Conservation (phyloP, 2,888 invertebrate species). For the Venusia cambrica region DNA sequence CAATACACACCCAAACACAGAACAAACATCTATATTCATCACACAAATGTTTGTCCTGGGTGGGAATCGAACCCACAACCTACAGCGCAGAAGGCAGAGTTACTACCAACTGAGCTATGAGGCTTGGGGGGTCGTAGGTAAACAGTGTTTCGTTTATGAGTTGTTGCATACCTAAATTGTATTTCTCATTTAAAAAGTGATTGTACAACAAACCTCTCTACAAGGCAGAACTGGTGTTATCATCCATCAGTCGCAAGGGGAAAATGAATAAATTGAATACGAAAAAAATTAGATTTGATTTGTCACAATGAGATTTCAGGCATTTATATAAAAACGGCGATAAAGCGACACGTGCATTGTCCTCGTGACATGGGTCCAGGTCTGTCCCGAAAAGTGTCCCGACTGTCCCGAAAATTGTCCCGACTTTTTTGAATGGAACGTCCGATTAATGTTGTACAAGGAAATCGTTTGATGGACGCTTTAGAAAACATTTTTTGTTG, state of each 20-base stretch:
- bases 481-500: slow-evolving; percentile 54
- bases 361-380: slow-evolving; percentile 66
- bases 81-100: no score
- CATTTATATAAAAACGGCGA: slow-evolving; percentile 55
- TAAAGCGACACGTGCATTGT: slow-evolving; percentile 61
- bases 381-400: slow-evolving; percentile 54
- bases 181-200: no score
- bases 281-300: slow-evolving; percentile 55
- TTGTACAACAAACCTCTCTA: slow-evolving; percentile 2
- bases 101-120: no score
- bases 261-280: slow-evolving; percentile 28
- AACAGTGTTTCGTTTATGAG: no score
- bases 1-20: no score
- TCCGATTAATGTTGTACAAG: slow-evolving; percentile 62
- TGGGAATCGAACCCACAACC: no score
- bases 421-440: slow-evolving; percentile 63
- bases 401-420: slow-evolving; percentile 53
- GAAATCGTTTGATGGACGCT: slow-evolving; percentile 70
- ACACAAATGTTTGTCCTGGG: no score
- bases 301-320: slow-evolving; percentile 53
- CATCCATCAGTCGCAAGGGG: slow-evolving; percentile 17
- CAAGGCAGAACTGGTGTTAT: slow-evolving; percentile 16
- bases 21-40: no score
- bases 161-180: no score
- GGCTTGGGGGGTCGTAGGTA: no score